Base-by-base conservation (phyloP, 2,113 vertebrate genomes). In the Vidua chalybeata region DNA sequence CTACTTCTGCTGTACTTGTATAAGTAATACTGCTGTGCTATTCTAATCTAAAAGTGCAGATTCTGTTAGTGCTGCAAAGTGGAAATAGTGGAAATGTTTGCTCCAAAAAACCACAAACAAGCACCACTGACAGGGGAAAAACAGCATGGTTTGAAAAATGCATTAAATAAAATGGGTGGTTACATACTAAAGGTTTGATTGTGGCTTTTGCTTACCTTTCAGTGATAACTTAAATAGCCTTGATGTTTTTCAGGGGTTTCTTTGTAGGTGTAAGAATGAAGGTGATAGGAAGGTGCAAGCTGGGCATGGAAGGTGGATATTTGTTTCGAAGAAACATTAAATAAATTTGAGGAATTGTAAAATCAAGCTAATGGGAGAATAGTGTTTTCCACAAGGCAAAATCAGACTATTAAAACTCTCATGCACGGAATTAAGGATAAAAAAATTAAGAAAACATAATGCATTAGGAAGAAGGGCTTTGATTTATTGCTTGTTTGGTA, bases 341-440 rank as follows among this genome's bases (percentile, higher is more conserved):
- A 31, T 87, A 67, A 49, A 84, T 52, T 15, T n/a, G 24, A 78
- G 51, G n/a, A 78, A 52, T 4, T 72, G 4, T 68, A n/a, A 81
- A 90, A 69, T 61, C 7, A 30, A 61, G 19, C 6, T 48, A 90
- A 52, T 10, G 9, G 26, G 33, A 58, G 48, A 71, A 39, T 7
- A 37, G 11, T 24, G 7, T 83, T 92, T 41, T 67, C 37, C 23
- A 8, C 10, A 55, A 80, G 14, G n/a, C n/a, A 84, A 26, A 77
- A 71, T 77, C 23, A 30, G 67, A 10, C 37, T 74, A 13, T 48
- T 90, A 33, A 77, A 55, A 59, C 21, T 69, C 41, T 8, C 2
- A 6, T 39, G 7, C 2, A 1, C 0, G 0, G 15, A 84, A 45
- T 58, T 80, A 84, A 72, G 56, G 41, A 1, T 2, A 41, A 90